Evolutionary conservation across 2,888 invertebrate species (phyloP).

Genomic region (Microplitis deprimator): DNA sequence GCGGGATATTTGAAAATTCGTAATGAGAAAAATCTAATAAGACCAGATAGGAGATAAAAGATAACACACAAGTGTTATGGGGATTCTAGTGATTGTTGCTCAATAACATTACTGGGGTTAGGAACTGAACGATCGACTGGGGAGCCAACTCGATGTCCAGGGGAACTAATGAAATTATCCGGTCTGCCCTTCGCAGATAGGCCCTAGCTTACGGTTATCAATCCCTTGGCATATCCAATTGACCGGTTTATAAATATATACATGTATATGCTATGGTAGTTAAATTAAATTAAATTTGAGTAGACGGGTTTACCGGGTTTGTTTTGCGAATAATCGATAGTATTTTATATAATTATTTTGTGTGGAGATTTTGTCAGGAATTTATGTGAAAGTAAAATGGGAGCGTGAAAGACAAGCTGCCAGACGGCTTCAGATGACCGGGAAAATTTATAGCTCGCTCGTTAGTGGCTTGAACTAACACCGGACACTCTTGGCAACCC

Average conservation of each 20-base stretch:
- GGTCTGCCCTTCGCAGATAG: slow-evolving; percentile 59
- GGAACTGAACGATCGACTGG: slow-evolving; percentile 4
- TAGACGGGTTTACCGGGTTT: too few relatives aligned
- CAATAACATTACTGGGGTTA: not conserved
- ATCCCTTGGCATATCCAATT: not conserved
- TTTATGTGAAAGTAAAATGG: slow-evolving; percentile 25
- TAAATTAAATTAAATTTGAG: too few relatives aligned
- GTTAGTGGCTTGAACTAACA: slow-evolving; percentile 57
- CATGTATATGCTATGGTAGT: not conserved
- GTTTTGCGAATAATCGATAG: too few relatives aligned
- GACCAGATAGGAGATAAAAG: not conserved
- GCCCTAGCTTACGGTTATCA: slow-evolving; percentile 24
- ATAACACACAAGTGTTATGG: not conserved
- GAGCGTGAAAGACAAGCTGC: slow-evolving; percentile 5
- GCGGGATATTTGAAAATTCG: not conserved
- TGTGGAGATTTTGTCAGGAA: slow-evolving; percentile 1
- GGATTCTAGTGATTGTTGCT: too few relatives aligned
- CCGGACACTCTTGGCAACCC: slow-evolving; percentile 66
- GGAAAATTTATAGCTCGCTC: slow-evolving; percentile 65
- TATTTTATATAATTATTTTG: not conserved
- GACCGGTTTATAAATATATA: not conserved
- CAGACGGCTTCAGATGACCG: slow-evolving; percentile 34
- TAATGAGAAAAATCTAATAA: not conserved
- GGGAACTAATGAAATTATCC: slow-evolving; percentile 68
- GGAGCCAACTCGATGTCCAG: slow-evolving; percentile 28